Percentiles rank a stretch among this genome's conserved stretches.
Evolutionary conservation across 2,888 invertebrate genomes (phyloP).

Genomic region (Drosophila emarginata): DNA sequence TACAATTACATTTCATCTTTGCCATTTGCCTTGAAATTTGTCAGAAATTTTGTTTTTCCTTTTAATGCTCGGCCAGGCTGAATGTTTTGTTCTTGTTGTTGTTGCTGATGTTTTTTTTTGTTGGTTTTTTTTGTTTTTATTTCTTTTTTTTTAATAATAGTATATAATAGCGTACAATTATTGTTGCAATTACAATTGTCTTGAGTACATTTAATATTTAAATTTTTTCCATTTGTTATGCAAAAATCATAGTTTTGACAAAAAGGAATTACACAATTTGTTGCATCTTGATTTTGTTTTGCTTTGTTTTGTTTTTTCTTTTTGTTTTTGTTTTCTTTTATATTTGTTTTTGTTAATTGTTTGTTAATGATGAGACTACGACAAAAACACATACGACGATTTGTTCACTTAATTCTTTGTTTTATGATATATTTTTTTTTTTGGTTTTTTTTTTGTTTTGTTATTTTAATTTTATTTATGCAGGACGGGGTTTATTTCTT

Average conservation of each 20-base stretch:
- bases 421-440: constrained; percentile 73
- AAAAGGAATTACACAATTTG: constrained; percentile 68
- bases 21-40: constrained; percentile 16
- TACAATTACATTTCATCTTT: constrained; percentile 57
- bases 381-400: constrained; percentile 76
- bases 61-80: constrained; percentile 9
- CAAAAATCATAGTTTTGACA: constrained; percentile 72
- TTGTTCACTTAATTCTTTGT: constrained; percentile 56
- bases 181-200: constrained; percentile 82
- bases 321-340: background rate
- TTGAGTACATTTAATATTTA: constrained; percentile 81
- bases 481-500: constrained; percentile 81
- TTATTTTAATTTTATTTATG: constrained; percentile 78
- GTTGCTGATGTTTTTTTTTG: constrained; percentile 10
- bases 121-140: background rate
- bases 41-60: background rate
- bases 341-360: constrained; percentile 23
- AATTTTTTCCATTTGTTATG: constrained; percentile 61
- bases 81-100: constrained; percentile 10
- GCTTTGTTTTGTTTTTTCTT: constrained; percentile 27
- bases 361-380: constrained; percentile 75
- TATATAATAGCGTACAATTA: constrained; percentile 81
- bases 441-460: constrained; percentile 57
- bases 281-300: constrained; percentile 38
- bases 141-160: constrained; percentile 59